Conservation (phyloP, 1,140 invertebrate genomes). For the Heliothis virescens region DNA sequence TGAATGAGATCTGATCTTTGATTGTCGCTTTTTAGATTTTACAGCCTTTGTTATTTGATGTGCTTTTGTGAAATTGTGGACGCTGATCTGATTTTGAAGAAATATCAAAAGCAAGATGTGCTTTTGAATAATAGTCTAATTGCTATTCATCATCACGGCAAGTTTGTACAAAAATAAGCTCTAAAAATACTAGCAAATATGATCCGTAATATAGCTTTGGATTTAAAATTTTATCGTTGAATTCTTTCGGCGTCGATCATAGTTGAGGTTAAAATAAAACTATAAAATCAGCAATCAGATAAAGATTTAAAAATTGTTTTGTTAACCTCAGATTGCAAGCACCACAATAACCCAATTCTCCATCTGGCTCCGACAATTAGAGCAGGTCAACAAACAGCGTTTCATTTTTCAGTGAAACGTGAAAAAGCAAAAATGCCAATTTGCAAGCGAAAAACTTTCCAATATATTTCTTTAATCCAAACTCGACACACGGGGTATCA, state of each 20-base stretch:
- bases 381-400: slow-evolving; percentile 36
- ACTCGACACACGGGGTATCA: slow-evolving; percentile 19
- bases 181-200: too few relatives aligned
- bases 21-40: slow-evolving; percentile 66
- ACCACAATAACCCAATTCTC: slow-evolving; percentile 30
- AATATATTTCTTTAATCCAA: slow-evolving; percentile 43
- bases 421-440: slow-evolving; percentile 14
- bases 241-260: too few relatives aligned
- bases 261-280: too few relatives aligned
- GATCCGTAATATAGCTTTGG: too few relatives aligned
- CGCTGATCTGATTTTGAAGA: background rate
- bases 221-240: too few relatives aligned
- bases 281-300: background rate
- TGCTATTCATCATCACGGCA: too few relatives aligned
- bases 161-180: too few relatives aligned
- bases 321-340: background rate
- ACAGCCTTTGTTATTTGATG: slow-evolving; percentile 40
- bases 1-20: slow-evolving; percentile 78
- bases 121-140: background rate
- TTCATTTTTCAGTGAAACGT: slow-evolving; percentile 27
- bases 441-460: slow-evolving; percentile 8
- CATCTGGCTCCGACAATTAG: slow-evolving; percentile 27
- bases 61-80: background rate
- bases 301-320: slow-evolving; percentile 28
- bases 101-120: background rate